Percentiles rank a stretch among this genome's conserved stretches.
Conservation (phyloP, 2,888 invertebrate species). For the Eupelmus urozonus region DNA sequence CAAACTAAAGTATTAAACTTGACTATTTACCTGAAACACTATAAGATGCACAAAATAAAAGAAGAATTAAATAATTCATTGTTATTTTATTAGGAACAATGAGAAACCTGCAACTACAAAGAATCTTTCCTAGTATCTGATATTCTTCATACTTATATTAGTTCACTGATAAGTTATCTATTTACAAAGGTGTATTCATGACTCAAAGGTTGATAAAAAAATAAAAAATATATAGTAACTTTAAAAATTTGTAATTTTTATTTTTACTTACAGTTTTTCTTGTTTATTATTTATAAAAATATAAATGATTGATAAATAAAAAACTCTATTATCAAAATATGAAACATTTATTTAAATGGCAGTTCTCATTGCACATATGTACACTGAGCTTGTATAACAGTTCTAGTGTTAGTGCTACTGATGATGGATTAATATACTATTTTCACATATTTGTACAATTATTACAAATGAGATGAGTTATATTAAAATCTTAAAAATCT, state of each 20-base stretch:
- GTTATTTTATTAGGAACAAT: background rate
- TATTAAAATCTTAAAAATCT: constrained; percentile 30
- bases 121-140: constrained; percentile 13
- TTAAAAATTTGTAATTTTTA: constrained; percentile 37
- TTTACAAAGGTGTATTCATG: constrained; percentile 12
- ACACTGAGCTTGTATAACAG: constrained; percentile 19
- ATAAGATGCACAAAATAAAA: constrained; percentile 1
- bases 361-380: constrained; percentile 5
- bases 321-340: constrained; percentile 44
- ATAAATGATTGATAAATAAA: constrained; percentile 41
- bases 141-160: constrained; percentile 17
- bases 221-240: constrained; percentile 19
- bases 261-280: constrained; percentile 28
- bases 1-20: background rate
- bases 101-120: background rate
- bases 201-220: background rate
- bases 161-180: constrained; percentile 50
- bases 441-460: constrained; percentile 2
- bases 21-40: constrained; percentile 6
- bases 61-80: constrained; percentile 34
- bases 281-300: constrained; percentile 48
- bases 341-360: constrained; percentile 42
- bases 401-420: constrained; percentile 5
- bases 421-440: constrained; percentile 18
- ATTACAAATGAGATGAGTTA: constrained; percentile 19